Conservation (phyloP, 1,140 invertebrate genomes). For the Philaenus spumarius region DNA sequence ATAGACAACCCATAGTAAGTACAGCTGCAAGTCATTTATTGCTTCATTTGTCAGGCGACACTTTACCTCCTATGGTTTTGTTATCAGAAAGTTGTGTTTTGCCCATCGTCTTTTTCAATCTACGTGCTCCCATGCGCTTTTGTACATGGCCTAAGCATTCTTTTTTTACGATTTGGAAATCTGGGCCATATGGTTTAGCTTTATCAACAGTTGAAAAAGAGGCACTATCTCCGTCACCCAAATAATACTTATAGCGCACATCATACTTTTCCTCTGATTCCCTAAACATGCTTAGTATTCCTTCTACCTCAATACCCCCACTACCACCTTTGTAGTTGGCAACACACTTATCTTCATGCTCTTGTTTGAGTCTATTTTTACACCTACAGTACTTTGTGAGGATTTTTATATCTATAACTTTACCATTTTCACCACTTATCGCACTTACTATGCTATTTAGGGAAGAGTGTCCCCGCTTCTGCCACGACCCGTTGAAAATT, state of each 20-base stretch:
- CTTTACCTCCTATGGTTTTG: too few species aligned
- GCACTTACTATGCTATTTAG: not conserved
- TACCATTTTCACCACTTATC: too few species aligned
- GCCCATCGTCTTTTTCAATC: not conserved
- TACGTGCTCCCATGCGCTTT: not conserved
- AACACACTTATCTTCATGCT: too few species aligned
- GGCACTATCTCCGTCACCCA: too few species aligned
- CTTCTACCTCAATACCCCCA: not conserved
- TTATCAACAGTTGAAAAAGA: too few species aligned
- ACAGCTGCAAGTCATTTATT: not conserved
- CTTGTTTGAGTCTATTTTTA: conserved; percentile 20
- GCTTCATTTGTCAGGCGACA: too few species aligned
- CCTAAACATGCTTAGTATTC: not conserved
- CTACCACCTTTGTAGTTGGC: not conserved
- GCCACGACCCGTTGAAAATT: conserved; percentile 10
- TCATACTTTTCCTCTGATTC: too few species aligned
- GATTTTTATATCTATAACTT: not conserved
- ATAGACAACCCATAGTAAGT: not conserved
- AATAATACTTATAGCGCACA: too few species aligned
- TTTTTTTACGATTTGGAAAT: not conserved
- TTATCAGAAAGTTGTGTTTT: too few species aligned
- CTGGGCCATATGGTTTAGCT: not conserved
- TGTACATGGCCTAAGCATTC: not conserved
- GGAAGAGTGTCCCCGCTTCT: too few species aligned
- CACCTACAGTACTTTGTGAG: too few species aligned